These are phyloP conservation scores for Micrasema minimum DNA, from an alignment of 1,140 invertebrate species.

Conservation along the genomic window DNA sequence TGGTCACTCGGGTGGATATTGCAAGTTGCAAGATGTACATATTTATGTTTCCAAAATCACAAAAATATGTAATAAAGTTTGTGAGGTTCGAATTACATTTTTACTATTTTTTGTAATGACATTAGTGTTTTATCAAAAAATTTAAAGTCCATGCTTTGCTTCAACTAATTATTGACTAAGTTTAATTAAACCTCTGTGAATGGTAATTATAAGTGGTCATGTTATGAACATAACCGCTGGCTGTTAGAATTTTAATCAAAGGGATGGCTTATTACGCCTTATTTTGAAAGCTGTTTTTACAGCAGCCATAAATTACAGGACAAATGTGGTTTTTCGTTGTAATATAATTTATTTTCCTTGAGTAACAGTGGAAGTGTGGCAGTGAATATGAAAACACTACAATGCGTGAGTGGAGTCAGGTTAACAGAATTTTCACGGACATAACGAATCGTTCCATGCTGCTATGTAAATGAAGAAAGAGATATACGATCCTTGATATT, in stretches of 20 bases:
- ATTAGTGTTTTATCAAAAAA: too few relatives aligned
- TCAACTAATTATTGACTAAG: too few relatives aligned
- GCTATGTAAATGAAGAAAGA: conserved; percentile 51
- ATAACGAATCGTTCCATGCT: conserved; percentile 51
- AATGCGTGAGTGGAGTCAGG: conserved; percentile 47
- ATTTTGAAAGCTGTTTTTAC: conserved; percentile 44
- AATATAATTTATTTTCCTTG: conserved; percentile 43
- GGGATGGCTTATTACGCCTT: conserved; percentile 45
- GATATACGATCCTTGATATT: conserved; percentile 50
- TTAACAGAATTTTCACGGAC: conserved; percentile 48
- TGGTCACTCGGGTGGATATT: too few relatives aligned
- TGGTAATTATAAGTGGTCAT: conserved; percentile 11
- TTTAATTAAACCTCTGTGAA: too few relatives aligned
- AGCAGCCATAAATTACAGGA: conserved; percentile 48
- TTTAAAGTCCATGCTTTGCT: too few relatives aligned
- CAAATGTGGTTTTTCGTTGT: conserved; percentile 43
- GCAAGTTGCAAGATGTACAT: too few relatives aligned
- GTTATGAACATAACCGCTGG: conserved; percentile 27
- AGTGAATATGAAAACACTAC: conserved; percentile 39
- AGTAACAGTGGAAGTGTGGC: neutral
- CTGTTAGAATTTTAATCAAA: conserved; percentile 47
- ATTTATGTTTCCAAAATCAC: too few relatives aligned
- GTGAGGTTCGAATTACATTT: too few relatives aligned
- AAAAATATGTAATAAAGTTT: too few relatives aligned
- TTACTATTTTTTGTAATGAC: too few relatives aligned